These are phyloP conservation scores for Abscondita cerata DNA, from an alignment of 2,888 invertebrate genomes.

Conservation along the genomic window DNA sequence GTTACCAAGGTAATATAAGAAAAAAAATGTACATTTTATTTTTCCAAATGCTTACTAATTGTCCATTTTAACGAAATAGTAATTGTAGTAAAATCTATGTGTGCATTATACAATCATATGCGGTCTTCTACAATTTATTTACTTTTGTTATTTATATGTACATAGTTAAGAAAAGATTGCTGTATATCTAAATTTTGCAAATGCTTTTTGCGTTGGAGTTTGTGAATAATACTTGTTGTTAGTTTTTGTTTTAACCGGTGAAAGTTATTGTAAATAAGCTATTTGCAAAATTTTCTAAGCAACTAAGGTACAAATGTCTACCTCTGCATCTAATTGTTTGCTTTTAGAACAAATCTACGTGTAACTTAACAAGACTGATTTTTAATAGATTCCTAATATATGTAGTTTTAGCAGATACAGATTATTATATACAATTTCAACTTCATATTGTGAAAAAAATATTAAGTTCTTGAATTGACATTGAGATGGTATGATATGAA, in stretches of 20 bases:
- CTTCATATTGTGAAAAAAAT: conserved; percentile 26
- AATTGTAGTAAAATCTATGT: conserved; percentile 17
- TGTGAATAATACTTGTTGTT: conserved; percentile 12
- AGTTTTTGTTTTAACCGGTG: conserved; percentile 15
- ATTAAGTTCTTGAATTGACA: conserved; percentile 17
- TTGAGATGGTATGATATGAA: conserved; percentile 20
- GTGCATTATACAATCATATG: conserved; percentile 22
- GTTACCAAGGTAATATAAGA: conserved; percentile 50
- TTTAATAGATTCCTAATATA: conserved; percentile 57
- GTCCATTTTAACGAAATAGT: conserved; percentile 19
- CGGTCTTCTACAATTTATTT: conserved; percentile 9
- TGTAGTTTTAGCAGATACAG: conserved; percentile 35
- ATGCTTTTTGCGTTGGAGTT: conserved; percentile 25
- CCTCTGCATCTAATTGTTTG: conserved; percentile 49
- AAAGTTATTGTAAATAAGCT: conserved; percentile 18
- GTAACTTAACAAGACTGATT: conserved; percentile 59
- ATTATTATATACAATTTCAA: conserved; percentile 35
- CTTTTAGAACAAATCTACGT: conserved; percentile 34
- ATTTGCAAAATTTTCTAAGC: conserved; percentile 28
- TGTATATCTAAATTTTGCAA: conserved; percentile 31
- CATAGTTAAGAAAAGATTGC: conserved; percentile 21
- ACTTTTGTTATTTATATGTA: conserved; percentile 26
- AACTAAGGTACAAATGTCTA: conserved; percentile 49
- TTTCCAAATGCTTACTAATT: conserved; percentile 13
- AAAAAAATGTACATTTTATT: conserved; percentile 18